Evolutionary conservation across 2,113 vertebrate genomes (phyloP).

Genomic region (Percopsis transmontana): DNA sequence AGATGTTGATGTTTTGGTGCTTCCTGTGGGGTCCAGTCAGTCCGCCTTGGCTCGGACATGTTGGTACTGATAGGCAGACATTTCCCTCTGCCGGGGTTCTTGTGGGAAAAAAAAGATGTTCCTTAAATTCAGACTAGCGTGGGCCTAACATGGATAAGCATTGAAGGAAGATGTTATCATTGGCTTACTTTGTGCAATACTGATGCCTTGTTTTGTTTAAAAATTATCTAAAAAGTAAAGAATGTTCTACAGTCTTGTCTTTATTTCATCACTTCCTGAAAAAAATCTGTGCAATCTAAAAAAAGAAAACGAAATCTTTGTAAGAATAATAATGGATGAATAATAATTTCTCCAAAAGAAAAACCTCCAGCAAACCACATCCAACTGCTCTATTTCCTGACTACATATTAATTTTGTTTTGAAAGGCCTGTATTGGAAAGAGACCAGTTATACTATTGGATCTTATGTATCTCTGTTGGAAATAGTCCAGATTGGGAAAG

Average conservation of each 20-base stretch:
- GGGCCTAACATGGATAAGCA: not conserved
- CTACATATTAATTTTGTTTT: not conserved
- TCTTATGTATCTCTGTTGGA: slow-evolving; percentile 7
- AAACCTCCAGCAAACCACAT: too few relatives aligned
- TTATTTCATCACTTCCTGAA: not conserved
- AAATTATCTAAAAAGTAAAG: not conserved
- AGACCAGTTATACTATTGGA: not conserved
- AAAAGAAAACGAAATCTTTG: too few relatives aligned
- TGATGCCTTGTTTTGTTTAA: too few relatives aligned
- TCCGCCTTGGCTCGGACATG: slow-evolving; percentile 50
- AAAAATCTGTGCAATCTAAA: too few relatives aligned
- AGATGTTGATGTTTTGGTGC: slow-evolving; percentile 62
- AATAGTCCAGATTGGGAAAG: not conserved
- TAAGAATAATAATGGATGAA: too few relatives aligned
- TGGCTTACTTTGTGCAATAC: not conserved
- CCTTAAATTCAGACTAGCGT: slow-evolving; percentile 7
- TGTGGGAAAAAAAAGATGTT: slow-evolving; percentile 13
- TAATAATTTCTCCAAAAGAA: not conserved
- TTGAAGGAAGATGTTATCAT: not conserved
- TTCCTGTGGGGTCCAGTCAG: slow-evolving; percentile 51
- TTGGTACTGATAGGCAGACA: slow-evolving; percentile 35
- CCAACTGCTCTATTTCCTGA: not conserved
- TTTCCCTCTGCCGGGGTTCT: slow-evolving; percentile 38
- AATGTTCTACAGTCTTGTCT: not conserved
- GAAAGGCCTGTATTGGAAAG: not conserved